Percentiles rank a stretch among this genome's conserved stretches.
Evolutionary conservation across 2,888 invertebrate genomes (phyloP).

Genomic region (Macropis europaea): DNA sequence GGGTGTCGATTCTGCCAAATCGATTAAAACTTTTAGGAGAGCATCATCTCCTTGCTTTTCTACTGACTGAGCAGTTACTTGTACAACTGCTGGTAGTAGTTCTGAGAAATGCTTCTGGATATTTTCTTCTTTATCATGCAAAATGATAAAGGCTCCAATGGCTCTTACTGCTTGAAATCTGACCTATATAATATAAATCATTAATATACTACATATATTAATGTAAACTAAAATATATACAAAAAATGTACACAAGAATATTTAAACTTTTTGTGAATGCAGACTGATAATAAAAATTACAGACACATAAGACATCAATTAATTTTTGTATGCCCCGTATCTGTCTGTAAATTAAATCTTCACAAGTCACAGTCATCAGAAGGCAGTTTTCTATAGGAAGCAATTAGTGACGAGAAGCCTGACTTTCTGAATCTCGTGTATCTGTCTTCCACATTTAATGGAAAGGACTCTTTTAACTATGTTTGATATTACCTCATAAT

Average conservation of each 20-base stretch:
- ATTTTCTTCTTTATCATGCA: constrained; percentile 95
- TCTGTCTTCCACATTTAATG: constrained; percentile 66
- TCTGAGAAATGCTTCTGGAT: constrained; percentile 94
- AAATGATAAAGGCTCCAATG: constrained; percentile 92
- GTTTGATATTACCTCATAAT: constrained; percentile 82
- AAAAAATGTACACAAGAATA: background rate
- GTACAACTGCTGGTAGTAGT: constrained; percentile 89
- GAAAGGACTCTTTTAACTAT: background rate
- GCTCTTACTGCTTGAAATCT: constrained; percentile 92
- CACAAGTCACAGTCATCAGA: constrained; percentile 83
- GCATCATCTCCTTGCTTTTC: constrained; percentile 94
- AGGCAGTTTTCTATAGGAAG: constrained; percentile 79
- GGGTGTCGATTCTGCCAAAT: constrained; percentile 95
- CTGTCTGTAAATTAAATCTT: constrained; percentile 82
- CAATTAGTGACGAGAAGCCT: constrained; percentile 77
- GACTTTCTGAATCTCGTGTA: constrained; percentile 67
- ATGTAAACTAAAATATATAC: background rate
- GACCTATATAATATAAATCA: constrained; percentile 77
- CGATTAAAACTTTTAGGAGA: constrained; percentile 94
- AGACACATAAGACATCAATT: background rate
- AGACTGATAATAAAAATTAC: background rate
- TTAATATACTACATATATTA: background rate
- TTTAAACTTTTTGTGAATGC: background rate
- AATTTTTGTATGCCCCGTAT: constrained; percentile 81
- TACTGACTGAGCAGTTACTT: constrained; percentile 90